Evolutionary conservation across 1,140 invertebrate species (phyloP).

Genomic region (Aphelenchoides besseyi): DNA sequence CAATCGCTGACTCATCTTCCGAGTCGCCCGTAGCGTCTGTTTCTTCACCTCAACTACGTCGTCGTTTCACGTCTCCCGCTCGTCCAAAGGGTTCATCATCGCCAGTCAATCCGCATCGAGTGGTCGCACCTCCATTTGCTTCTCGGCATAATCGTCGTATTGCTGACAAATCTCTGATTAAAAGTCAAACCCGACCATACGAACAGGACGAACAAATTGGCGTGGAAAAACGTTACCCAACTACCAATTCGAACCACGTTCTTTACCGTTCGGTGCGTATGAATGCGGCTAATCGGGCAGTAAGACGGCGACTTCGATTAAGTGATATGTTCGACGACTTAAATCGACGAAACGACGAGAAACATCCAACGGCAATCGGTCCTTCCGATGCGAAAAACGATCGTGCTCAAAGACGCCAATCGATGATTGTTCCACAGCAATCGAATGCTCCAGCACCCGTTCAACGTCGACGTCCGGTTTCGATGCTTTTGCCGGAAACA

Average conservation of each 20-base stretch:
- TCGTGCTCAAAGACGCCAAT: background rate
- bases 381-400: background rate
- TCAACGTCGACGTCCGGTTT: background rate
- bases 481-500: background rate
- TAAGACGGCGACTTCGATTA: constrained; percentile 18
- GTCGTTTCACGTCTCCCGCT: constrained; percentile 8
- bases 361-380: constrained; percentile 23
- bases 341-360: constrained; percentile 24
- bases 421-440: constrained; percentile 2
- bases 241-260: background rate
- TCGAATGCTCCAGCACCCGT: background rate
- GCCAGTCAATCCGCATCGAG: background rate
- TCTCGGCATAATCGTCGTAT: background rate
- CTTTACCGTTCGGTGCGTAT: constrained; percentile 25
- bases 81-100: background rate
- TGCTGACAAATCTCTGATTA: constrained; percentile 7
- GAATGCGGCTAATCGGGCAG: constrained; percentile 21
- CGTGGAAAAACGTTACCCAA: constrained; percentile 18
- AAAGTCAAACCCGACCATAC: background rate
- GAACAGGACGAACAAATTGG: constrained; percentile 20
- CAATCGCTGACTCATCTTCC: constrained; percentile 2
- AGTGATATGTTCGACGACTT: constrained; percentile 28
- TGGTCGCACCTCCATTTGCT: background rate
- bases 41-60: background rate
- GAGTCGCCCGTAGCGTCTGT: constrained; percentile 3